Conservation (phyloP, 2,888 invertebrate species). For the Nyleta sp. region DNA sequence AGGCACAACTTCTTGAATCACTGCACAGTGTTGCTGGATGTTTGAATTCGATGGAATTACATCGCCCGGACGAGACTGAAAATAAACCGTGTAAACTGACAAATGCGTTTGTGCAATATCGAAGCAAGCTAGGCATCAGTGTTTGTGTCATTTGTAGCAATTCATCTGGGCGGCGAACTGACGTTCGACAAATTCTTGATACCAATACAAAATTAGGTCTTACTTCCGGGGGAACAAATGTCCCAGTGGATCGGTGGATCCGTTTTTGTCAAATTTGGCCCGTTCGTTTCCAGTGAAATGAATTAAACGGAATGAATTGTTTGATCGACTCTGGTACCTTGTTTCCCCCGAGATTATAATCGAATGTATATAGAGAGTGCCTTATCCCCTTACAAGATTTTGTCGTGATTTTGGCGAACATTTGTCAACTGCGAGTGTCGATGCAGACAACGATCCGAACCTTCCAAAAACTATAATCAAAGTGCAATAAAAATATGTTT, state of each 20-base stretch:
- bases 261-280: too few species aligned
- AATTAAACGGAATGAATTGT: too few species aligned
- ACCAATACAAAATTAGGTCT: constrained; percentile 17
- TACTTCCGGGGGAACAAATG: too few species aligned
- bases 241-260: too few species aligned
- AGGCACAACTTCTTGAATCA: too few species aligned
- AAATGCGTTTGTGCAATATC: too few species aligned
- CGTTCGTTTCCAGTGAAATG: too few species aligned
- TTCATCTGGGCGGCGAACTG: background rate
- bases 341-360: constrained; percentile 7
- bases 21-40: too few species aligned
- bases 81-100: too few species aligned
- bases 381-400: constrained; percentile 19
- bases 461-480: constrained; percentile 46
- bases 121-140: too few species aligned
- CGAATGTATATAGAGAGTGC: constrained; percentile 54
- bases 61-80: constrained; percentile 1
- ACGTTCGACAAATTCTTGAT: constrained; percentile 4
- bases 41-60: too few species aligned
- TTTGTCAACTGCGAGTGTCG: background rate
- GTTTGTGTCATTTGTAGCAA: constrained; percentile 7
- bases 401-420: constrained; percentile 12
- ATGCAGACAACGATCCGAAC: background rate
- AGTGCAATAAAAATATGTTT: constrained; percentile 58
- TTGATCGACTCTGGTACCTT: too few species aligned